Evolutionary conservation across 2,113 vertebrate species (phyloP).

Genomic region (Clarias batrachus): DNA sequence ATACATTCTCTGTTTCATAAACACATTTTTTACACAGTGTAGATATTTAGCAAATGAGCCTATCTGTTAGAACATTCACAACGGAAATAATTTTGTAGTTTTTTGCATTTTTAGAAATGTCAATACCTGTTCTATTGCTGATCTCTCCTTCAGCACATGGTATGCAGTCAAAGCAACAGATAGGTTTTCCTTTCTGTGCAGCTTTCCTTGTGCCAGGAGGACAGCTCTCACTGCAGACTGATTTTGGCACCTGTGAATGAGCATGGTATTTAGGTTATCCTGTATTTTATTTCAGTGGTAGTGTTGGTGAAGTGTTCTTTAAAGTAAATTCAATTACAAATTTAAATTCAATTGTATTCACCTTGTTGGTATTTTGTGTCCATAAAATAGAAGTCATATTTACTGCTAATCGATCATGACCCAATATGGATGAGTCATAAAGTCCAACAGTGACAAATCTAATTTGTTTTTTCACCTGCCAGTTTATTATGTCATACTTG

Average conservation of each 20-base stretch:
- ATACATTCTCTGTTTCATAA: background rate
- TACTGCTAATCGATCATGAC: conserved; percentile 30
- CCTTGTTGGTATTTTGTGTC: conserved; percentile 36
- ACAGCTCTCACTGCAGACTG: conserved; percentile 58
- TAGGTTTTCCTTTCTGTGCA: conserved; percentile 51
- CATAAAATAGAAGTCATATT: conserved; percentile 31
- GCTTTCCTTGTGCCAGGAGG: conserved; percentile 54
- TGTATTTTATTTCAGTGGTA: background rate
- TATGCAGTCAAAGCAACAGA: conserved; percentile 58
- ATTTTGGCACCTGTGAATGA: conserved; percentile 39
- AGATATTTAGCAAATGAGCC: background rate
- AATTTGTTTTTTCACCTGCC: conserved; percentile 65
- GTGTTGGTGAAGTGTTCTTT: background rate
- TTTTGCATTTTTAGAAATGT: background rate
- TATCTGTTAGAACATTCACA: background rate
- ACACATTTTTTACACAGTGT: background rate
- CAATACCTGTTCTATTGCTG: conserved; percentile 56
- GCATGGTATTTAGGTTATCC: background rate
- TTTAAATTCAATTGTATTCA: background rate
- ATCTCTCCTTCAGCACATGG: conserved; percentile 58
- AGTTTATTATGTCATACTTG: conserved; percentile 73
- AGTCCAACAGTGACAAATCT: conserved; percentile 54
- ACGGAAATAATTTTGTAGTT: background rate
- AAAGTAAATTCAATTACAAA: background rate
- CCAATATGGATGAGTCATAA: conserved; percentile 52